These are phyloP conservation scores for Mantis religiosa DNA, from an alignment of 2,888 invertebrate species.

Conservation along the genomic window DNA sequence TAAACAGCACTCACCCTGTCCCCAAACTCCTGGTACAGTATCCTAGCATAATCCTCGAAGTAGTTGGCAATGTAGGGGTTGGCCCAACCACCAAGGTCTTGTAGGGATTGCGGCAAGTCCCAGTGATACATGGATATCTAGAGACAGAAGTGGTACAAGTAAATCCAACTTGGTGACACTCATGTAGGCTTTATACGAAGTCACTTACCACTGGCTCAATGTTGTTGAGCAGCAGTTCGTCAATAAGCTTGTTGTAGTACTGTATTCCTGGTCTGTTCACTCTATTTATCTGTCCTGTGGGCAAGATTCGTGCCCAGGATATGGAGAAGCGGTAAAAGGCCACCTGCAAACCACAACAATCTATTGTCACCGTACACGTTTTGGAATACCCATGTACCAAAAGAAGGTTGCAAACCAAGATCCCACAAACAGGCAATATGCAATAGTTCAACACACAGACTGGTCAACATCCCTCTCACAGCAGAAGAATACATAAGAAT, in stretches of 20 bases:
- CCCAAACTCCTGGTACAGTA: constrained; percentile 58
- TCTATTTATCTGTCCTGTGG: not conserved
- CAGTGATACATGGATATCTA: constrained; percentile 62
- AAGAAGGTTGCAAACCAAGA: no score
- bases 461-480: no score
- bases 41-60: constrained; percentile 56
- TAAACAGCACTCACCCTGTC: constrained; percentile 47
- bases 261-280: constrained; percentile 38
- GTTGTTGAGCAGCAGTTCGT: constrained; percentile 39
- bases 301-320: constrained; percentile 18
- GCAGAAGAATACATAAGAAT: no score
- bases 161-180: no score
- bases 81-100: constrained; percentile 56
- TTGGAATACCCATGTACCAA: no score
- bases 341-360: constrained; percentile 10
- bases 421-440: no score
- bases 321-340: constrained; percentile 13
- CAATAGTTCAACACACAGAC: no score
- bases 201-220: constrained; percentile 39
- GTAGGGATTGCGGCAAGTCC: constrained; percentile 61
- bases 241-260: constrained; percentile 44
- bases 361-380: no score
- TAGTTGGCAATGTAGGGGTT: constrained; percentile 53
- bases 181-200: no score
- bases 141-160: not conserved